Conservation (phyloP, 2,113 vertebrate genomes). For the Salvelinus sp. region DNA sequence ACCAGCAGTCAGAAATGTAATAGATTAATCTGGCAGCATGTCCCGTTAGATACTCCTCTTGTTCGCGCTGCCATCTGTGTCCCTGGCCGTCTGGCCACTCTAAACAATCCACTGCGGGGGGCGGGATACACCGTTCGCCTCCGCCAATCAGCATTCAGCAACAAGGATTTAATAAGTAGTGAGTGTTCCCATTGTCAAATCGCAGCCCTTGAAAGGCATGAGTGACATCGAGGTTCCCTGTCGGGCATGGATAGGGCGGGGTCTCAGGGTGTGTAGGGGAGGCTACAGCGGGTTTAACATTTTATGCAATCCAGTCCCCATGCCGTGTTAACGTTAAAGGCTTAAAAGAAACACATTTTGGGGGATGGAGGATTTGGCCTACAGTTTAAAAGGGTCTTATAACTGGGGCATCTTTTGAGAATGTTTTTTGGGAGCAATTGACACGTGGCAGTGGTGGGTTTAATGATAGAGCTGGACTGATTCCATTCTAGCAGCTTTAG, state of each 20-base stretch:
- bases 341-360: conserved; percentile 12
- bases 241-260: conserved; percentile 40
- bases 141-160: conserved; percentile 51
- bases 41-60: conserved; percentile 65
- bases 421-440: not conserved
- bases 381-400: not conserved
- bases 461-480: too few relatives aligned
- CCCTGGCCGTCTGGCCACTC: conserved; percentile 59
- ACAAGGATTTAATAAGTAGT: conserved; percentile 33
- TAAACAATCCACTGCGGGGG: conserved; percentile 47
- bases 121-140: conserved; percentile 15
- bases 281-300: conserved; percentile 30
- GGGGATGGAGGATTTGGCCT: not conserved
- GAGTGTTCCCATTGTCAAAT: conserved; percentile 50
- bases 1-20: conserved; percentile 63
- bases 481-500: not conserved
- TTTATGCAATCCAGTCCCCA: conserved; percentile 16
- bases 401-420: not conserved
- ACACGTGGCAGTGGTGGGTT: not conserved
- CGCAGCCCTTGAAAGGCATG: not conserved
- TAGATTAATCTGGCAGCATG: conserved; percentile 65
- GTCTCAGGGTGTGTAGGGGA: conserved; percentile 47
- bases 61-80: conserved; percentile 71
- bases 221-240: conserved; percentile 44
- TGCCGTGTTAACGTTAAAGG: conserved; percentile 20